Base-by-base conservation (phyloP, 2,888 invertebrate genomes). In the Torymus aiolomorphi region DNA sequence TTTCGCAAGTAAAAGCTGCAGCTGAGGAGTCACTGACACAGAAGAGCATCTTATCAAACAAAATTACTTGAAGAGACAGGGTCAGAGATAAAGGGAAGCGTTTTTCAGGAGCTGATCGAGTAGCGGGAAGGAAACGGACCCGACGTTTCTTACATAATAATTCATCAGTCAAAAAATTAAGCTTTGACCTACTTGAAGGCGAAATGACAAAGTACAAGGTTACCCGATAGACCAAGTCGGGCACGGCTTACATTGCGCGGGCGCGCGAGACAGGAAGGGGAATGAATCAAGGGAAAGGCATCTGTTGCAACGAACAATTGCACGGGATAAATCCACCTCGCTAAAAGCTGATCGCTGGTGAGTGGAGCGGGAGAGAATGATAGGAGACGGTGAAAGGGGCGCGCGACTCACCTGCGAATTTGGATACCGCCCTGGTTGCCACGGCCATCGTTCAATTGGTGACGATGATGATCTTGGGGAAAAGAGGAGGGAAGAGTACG, bases 401-500 rank as follows among this genome's bases (percentile, higher is more conserved):
- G 74, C 42, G 56, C 4, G 14, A 76, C 86, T 85, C 81, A 89
- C 90, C 88, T 88, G 90, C 84, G 76, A 90, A 85, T 87, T 89
- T 89, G 78, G 89, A 87, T 84, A 90, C 87, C 80, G 87, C 87
- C 83, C 89, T 89, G 78, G 87, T 86, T 86, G 89, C 89, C 82
- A 89, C 89, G 86, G 90, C 89, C 90, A 90, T 90, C 84, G 87
- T 88, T 75, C 16, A 24, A 18, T n/a, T 12, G n/a, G 13, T 52
- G 61, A 62, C 16, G 57, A 18, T 49, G 31, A 70, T 67, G 69
- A 56, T 69, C 80, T 83, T 57, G 79, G 73, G 49, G 75, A 79
- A 56, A 71, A 63, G 73, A 76, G 61, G 57, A 78, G 82, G 79
- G 80, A 82, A 42, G 42, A 42, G 42, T 42, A 8, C 4, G 42